A percentile compares a stretch with the other conserved stretches of the same genome.
Conservation (phyloP, 2,113 vertebrate species). For the Neodontobutis hainanensis region DNA sequence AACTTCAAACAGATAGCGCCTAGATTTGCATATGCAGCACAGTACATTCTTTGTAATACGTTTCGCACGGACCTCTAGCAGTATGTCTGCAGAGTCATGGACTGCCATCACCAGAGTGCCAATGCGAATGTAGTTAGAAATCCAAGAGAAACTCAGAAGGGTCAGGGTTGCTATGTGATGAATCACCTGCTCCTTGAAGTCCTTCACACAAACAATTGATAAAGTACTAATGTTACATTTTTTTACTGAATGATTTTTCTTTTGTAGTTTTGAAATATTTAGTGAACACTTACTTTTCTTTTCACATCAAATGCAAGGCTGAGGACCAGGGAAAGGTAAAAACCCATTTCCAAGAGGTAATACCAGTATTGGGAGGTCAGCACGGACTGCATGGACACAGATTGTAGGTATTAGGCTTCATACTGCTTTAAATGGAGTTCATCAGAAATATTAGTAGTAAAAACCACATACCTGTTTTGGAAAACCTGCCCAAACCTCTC, state of each 20-base stretch:
- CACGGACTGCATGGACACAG: constrained; percentile 77
- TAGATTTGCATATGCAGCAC: not conserved
- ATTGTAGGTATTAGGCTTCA: not conserved
- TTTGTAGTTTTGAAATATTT: not conserved
- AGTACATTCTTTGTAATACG: not conserved
- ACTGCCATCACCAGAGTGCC: constrained; percentile 88
- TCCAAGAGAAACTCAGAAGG: constrained; percentile 91
- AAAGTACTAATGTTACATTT: not conserved
- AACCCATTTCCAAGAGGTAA: constrained; percentile 88
- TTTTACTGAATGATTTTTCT: not conserved
- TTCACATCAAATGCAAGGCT: constrained; percentile 86
- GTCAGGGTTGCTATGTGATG: constrained; percentile 90
- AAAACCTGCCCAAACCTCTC: constrained; percentile 88
- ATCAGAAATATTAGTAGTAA: not conserved
- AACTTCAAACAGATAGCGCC: not conserved
- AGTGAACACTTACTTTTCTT: constrained; percentile 84
- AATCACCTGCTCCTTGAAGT: constrained; percentile 88
- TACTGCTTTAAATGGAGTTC: not conserved
- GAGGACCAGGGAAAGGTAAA: constrained; percentile 90
- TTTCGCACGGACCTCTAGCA: constrained; percentile 85
- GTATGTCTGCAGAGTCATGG: constrained; percentile 88
- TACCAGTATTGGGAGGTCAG: constrained; percentile 93
- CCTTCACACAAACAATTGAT: constrained; percentile 70
- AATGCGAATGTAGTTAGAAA: constrained; percentile 89
- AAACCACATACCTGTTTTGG: constrained; percentile 85